Conservation (phyloP, 2,888 invertebrate species). For the Aleiodes alternator region DNA sequence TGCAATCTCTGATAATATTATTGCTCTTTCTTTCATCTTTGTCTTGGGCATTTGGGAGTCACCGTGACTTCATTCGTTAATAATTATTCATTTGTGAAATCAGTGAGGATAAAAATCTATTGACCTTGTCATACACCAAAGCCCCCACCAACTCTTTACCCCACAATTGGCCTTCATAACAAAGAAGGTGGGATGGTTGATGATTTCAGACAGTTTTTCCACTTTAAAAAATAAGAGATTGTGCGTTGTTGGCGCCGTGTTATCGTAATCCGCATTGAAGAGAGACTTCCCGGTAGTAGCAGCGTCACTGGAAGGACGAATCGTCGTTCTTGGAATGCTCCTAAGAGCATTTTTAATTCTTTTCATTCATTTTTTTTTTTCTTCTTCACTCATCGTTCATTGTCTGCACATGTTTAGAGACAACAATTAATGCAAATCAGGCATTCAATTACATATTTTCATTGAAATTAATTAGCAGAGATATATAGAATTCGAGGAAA, state of each 20-base stretch:
- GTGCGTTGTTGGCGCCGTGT: slow-evolving; percentile 57
- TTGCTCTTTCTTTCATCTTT: too few relatives aligned
- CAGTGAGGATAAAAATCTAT: neutral
- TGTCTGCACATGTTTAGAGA: slow-evolving; percentile 5
- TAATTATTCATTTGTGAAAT: too few relatives aligned
- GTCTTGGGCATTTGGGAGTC: too few relatives aligned
- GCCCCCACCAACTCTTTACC: neutral
- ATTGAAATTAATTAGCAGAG: too few relatives aligned
- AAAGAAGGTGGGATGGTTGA: neutral
- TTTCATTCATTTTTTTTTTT: neutral
- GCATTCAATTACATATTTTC: too few relatives aligned
- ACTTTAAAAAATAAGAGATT: neutral
- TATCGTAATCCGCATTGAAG: slow-evolving; percentile 58
- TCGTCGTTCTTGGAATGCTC: slow-evolving; percentile 57
- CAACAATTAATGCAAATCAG: neutral
- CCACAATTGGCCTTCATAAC: slow-evolving; percentile 24
- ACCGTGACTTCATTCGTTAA: too few relatives aligned
- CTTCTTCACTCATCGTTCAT: neutral
- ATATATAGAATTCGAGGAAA: too few relatives aligned
- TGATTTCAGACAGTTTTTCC: neutral
- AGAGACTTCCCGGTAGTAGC: slow-evolving; percentile 59
- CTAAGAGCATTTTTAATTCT: slow-evolving; percentile 22
- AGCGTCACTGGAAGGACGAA: slow-evolving; percentile 55
- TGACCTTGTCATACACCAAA: slow-evolving; percentile 28
- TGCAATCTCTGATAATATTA: too few relatives aligned